A percentile compares a stretch with the other conserved stretches of the same genome.
These are phyloP conservation scores for Quadroppia sp. DNA, from an alignment of 2,888 invertebrate species.

Conservation along the genomic window DNA sequence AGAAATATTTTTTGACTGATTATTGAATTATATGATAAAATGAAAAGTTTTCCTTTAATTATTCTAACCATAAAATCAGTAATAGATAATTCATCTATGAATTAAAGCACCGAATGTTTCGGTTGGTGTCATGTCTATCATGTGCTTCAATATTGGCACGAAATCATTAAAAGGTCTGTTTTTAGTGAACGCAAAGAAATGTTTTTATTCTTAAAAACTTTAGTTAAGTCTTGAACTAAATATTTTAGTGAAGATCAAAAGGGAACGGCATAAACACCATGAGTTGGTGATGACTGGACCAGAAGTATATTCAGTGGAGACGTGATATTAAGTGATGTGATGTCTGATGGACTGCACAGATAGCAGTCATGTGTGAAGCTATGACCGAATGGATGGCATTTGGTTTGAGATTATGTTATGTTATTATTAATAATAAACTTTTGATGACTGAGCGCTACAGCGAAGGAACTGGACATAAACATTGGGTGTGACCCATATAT, in stretches of 20 bases:
- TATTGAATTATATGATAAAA: too few species aligned
- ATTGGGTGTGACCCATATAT: slow-evolving; percentile 19
- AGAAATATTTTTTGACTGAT: too few species aligned
- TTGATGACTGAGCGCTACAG: background rate
- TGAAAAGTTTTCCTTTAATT: too few species aligned
- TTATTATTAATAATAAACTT: background rate
- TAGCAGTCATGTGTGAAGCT: slow-evolving; percentile 21
- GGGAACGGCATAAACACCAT: background rate
- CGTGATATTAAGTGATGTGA: background rate
- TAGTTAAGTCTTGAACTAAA: background rate
- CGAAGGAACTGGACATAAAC: slow-evolving; percentile 1
- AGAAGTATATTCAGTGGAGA: background rate
- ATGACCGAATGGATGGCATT: background rate
- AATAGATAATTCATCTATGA: too few species aligned
- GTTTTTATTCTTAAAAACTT: background rate
- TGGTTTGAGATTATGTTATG: background rate
- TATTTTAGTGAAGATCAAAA: background rate
- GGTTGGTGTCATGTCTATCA: background rate
- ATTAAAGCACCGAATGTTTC: slow-evolving; percentile 2
- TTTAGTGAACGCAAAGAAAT: background rate
- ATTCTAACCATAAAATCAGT: too few species aligned
- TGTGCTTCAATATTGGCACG: slow-evolving; percentile 9
- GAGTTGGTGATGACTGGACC: background rate
- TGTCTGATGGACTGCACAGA: slow-evolving; percentile 16
- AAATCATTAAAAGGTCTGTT: background rate